Base-by-base conservation (phyloP, 30 jellyfish, hydroid and myxozoan species). In the Rhopilema esculentum region DNA sequence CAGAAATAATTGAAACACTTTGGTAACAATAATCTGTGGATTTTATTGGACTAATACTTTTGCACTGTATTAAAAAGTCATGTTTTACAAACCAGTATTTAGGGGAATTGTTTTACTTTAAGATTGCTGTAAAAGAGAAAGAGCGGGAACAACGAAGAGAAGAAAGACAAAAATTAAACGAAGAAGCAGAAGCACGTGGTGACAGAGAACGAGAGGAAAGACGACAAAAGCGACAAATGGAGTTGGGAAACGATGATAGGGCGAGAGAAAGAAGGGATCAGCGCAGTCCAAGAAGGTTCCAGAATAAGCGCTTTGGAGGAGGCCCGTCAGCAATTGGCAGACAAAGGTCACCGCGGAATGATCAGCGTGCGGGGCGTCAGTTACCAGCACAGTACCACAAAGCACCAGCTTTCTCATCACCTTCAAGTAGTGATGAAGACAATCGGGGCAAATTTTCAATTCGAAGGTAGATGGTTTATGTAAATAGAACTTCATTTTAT, bases 351-450 rank as follows among this genome's bases (percentile, higher is more conserved):
- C 80, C 80, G 16, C 74, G 66, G 1, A 31, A 22, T 0, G 87
- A 77, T 20, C 82, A 78, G 9, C 87, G 93, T 40, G 69, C 66
- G 1, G 62, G 17, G 27, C 92, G 92, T 7, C 79, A 27, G 19
- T 27, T 83, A 33, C 86, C 92, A 1, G 92, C 79, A 25, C 93
- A 84, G 72, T 84, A 84, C 70, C 93, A 87, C 78, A 25, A 24
- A 49, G 75, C 50, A 61, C 61, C n/a, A 28, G 21, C 65, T 12
- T 69, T 84, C 8, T 66, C 85, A n/a, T 63, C 89, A 0, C 67
- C 89, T 27, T 8, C 77, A 21, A 23, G 20, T 66, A 23, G 77
- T 22, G 77, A n/a, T 4, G 33, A 66, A 32, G 77, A 22, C 77
- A 66, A 66, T 66, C 77, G 52, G 8, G 27, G 50, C 16, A 23